phyloP scores from a whole-genome alignment of 2,797 vertebrate species.

The Kryptolebias ocellatus region DNA sequence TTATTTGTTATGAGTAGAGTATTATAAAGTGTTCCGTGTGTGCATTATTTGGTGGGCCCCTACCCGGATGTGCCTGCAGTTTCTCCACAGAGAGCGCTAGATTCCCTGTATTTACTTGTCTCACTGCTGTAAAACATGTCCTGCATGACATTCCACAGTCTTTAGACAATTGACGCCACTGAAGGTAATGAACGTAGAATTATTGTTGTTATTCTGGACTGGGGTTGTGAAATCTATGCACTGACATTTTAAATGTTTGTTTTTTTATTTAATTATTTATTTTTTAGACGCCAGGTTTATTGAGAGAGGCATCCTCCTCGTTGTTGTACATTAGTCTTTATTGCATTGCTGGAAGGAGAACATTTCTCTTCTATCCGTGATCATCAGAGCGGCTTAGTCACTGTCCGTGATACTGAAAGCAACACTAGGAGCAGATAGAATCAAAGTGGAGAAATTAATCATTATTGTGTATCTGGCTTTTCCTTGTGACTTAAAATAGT shows the following conservation, averaged over 20 bases:
- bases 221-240: constrained; percentile 5
- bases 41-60: constrained; percentile 48
- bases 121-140: constrained; percentile 56
- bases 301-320: not conserved
- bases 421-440: constrained; percentile 54
- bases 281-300: not conserved
- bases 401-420: constrained; percentile 79
- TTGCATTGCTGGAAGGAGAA: constrained; percentile 43
- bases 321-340: constrained; percentile 32
- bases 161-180: constrained; percentile 22
- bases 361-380: constrained; percentile 37
- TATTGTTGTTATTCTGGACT: not conserved
- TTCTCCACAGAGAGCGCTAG: constrained; percentile 50
- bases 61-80: constrained; percentile 75
- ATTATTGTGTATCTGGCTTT: constrained; percentile 32
- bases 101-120: constrained; percentile 59
- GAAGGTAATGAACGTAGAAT: not conserved
- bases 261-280: not conserved
- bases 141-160: constrained; percentile 39
- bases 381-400: constrained; percentile 44
- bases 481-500: constrained; percentile 25
- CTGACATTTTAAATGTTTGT: not conserved
- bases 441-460: constrained; percentile 53
- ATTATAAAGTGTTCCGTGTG: constrained; percentile 30
- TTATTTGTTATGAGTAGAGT: not conserved